These are phyloP conservation scores for Aegithalos caudatus DNA, from an alignment of 2,113 vertebrate species.

Conservation along the genomic window DNA sequence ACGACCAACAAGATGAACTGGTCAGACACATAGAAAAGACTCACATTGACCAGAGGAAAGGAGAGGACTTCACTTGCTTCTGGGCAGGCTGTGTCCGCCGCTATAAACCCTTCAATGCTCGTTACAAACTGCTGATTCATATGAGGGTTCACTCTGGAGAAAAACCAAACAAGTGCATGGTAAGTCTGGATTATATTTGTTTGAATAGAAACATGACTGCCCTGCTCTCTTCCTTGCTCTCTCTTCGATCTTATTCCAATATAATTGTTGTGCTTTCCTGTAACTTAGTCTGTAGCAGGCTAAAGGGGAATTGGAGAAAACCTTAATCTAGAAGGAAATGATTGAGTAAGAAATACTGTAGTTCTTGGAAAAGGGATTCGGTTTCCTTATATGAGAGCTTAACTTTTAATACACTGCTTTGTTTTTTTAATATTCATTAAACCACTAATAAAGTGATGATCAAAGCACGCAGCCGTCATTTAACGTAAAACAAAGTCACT, in stretches of 20 bases:
- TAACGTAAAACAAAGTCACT: constrained; percentile 59
- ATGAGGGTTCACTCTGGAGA: constrained; percentile 99
- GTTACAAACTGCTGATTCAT: constrained; percentile 99
- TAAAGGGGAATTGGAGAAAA: constrained; percentile 14
- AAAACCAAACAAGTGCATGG: constrained; percentile 99
- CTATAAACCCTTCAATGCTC: constrained; percentile 98
- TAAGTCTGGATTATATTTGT: constrained; percentile 80
- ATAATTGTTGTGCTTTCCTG: constrained; percentile 41
- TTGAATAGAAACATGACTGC: constrained; percentile 22
- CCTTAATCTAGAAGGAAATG: constrained; percentile 46
- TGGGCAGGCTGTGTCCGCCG: constrained; percentile 96
- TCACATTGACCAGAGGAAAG: constrained; percentile 97
- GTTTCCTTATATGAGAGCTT: constrained; percentile 53
- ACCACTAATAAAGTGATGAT: constrained; percentile 64
- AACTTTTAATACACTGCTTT: constrained; percentile 58
- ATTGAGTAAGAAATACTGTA: constrained; percentile 50
- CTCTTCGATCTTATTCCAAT: not conserved
- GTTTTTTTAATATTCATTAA: constrained; percentile 62
- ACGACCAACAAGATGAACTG: constrained; percentile 96
- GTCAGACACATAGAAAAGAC: constrained; percentile 99
- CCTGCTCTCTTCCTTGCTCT: not conserved
- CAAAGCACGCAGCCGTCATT: constrained; percentile 39
- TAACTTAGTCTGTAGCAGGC: constrained; percentile 4
- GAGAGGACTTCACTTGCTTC: constrained; percentile 99
- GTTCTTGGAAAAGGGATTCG: constrained; percentile 43